Evolutionary conservation across 1,140 invertebrate genomes (phyloP).

Genomic region (Himalopsyche phryganea): DNA sequence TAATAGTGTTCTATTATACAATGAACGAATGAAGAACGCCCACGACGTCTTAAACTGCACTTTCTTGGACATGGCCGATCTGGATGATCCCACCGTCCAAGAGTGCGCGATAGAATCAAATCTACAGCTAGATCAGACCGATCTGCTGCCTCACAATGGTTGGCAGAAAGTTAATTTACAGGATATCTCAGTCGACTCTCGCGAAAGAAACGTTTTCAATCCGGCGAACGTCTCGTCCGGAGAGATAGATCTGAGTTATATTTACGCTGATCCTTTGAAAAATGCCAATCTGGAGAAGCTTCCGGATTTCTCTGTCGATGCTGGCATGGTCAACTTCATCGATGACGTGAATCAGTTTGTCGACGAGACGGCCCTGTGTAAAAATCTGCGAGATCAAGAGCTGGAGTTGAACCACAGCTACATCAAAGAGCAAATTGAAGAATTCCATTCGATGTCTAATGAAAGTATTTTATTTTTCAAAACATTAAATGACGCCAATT

Average conservation of each 20-base stretch:
- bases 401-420: slow-evolving; percentile 5
- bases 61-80: background rate
- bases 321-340: background rate
- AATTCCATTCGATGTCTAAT: background rate
- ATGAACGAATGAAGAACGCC: background rate
- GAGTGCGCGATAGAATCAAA: background rate
- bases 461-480: background rate
- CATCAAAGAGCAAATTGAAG: background rate
- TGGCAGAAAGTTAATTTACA: background rate
- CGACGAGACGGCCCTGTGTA: slow-evolving; percentile 8
- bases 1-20: slow-evolving; percentile 8
- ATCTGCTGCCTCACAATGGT: background rate
- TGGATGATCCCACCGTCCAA: background rate
- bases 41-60: background rate
- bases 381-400: background rate
- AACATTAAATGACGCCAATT: background rate
- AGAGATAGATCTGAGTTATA: background rate
- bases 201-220: background rate
- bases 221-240: background rate
- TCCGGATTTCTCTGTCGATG: background rate
- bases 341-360: slow-evolving; percentile 10
- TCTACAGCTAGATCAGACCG: background rate
- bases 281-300: background rate
- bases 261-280: background rate
- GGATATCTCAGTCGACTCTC: background rate